phyloP scores from a whole-genome alignment of 2,113 vertebrate species.

The Dinomys branickii region DNA sequence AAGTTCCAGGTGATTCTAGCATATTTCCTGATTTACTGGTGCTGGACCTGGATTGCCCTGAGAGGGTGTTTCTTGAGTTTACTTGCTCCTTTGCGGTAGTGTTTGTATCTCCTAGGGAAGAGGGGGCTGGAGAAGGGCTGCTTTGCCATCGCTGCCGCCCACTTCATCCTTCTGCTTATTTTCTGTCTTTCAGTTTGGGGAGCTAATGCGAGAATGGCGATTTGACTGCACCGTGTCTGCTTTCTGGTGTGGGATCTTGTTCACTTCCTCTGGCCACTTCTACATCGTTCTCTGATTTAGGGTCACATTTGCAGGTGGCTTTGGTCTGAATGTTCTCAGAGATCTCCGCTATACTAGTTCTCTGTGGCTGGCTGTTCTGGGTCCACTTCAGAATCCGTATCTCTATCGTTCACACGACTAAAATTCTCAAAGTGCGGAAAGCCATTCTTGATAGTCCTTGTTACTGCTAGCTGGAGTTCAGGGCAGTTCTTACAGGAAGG shows the following conservation, averaged over 20 bases:
- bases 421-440: conserved; percentile 81
- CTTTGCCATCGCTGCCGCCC: conserved; percentile 76
- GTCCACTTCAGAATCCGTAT: conserved; percentile 80
- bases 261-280: conserved; percentile 75
- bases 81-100: conserved; percentile 76
- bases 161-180: conserved; percentile 78
- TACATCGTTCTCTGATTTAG: conserved; percentile 76
- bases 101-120: conserved; percentile 77
- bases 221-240: conserved; percentile 75
- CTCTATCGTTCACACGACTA: conserved; percentile 79
- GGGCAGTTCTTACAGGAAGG: conserved; percentile 79
- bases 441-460: conserved; percentile 80
- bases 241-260: conserved; percentile 76
- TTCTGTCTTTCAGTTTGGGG: conserved; percentile 78
- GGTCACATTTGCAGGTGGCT: conserved; percentile 77
- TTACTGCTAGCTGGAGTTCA: conserved; percentile 80
- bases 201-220: conserved; percentile 77
- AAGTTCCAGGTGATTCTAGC: conserved; percentile 82
- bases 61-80: conserved; percentile 80
- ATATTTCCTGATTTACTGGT: conserved; percentile 81
- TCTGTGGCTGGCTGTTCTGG: conserved; percentile 80
- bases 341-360: conserved; percentile 80
- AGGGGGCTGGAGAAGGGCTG: conserved; percentile 75
- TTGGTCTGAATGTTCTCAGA: conserved; percentile 76
- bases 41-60: conserved; percentile 82